Evolutionary conservation across 2,113 vertebrate genomes (phyloP).

Genomic region (Grammomys surdaster): DNA sequence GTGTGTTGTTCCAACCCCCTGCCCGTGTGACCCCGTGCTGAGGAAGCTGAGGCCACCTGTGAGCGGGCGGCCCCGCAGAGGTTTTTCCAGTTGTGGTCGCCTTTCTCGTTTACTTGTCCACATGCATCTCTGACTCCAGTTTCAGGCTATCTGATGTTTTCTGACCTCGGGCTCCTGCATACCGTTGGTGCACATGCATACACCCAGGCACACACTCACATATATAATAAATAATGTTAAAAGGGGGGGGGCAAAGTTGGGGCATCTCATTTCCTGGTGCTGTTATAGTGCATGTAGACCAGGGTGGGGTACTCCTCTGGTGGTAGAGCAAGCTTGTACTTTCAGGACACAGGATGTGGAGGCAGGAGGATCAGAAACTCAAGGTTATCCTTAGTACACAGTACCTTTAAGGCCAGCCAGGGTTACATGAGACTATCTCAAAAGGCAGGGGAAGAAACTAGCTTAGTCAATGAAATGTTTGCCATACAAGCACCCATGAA

Average conservation of each 20-base stretch:
- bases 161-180: background rate
- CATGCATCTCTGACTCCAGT: background rate
- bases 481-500: background rate
- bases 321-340: background rate
- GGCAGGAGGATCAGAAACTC: background rate
- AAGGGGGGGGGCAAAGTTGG: background rate
- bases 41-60: background rate
- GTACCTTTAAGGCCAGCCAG: background rate
- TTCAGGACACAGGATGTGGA: background rate
- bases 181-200: background rate
- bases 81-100: background rate
- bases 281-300: background rate
- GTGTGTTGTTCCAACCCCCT: background rate
- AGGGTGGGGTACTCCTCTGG: background rate
- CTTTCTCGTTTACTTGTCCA: background rate
- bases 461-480: background rate
- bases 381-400: background rate
- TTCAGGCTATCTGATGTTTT: background rate
- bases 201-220: background rate
- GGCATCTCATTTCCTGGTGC: background rate
- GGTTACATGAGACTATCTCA: background rate
- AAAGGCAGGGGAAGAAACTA: background rate
- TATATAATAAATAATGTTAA: background rate
- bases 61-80: accelerated
- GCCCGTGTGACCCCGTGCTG: accelerated